Conservation (phyloP, 1,140 invertebrate genomes). For the Drosophila leontia region DNA sequence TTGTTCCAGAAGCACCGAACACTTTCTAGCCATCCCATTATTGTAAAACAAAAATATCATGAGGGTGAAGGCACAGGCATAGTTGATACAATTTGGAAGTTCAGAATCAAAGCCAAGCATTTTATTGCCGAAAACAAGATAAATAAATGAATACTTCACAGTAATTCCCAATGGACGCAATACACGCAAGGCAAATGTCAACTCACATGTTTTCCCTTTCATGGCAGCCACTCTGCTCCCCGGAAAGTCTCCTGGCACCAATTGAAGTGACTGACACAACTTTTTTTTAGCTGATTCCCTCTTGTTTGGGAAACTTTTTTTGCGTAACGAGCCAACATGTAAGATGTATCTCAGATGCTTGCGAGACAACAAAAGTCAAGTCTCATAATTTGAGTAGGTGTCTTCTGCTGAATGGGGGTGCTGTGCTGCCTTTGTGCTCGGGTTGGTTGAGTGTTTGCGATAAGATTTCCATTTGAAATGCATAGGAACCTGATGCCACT, state of each 20-base stretch:
- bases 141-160: conserved; percentile 11
- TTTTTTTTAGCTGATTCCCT: conserved; percentile 25
- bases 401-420: conserved; percentile 16
- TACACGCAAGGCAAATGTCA: conserved; percentile 13
- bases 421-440: conserved; percentile 22
- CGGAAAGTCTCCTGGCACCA: conserved; percentile 38
- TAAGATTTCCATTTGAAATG: conserved; percentile 53
- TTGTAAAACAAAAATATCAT: conserved; percentile 3
- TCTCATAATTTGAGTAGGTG: conserved; percentile 48
- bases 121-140: conserved; percentile 13
- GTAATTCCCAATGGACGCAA: conserved; percentile 22
- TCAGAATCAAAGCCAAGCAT: conserved; percentile 32
- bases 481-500: conserved; percentile 63
- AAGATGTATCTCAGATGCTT: conserved; percentile 12
- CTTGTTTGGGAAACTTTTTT: conserved; percentile 27
- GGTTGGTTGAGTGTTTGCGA: conserved; percentile 26
- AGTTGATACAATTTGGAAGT: conserved; percentile 25
- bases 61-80: conserved; percentile 13
- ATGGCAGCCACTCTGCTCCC: not conserved
- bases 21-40: conserved; percentile 5
- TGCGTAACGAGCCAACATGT: conserved; percentile 21
- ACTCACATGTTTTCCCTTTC: conserved; percentile 21
- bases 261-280: conserved; percentile 59
- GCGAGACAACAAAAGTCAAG: conserved; percentile 29
- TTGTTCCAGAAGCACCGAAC: conserved; percentile 8